Base-by-base conservation (phyloP, 2,797 vertebrate genomes). In the Pipistrellus pipistrellus region DNA sequence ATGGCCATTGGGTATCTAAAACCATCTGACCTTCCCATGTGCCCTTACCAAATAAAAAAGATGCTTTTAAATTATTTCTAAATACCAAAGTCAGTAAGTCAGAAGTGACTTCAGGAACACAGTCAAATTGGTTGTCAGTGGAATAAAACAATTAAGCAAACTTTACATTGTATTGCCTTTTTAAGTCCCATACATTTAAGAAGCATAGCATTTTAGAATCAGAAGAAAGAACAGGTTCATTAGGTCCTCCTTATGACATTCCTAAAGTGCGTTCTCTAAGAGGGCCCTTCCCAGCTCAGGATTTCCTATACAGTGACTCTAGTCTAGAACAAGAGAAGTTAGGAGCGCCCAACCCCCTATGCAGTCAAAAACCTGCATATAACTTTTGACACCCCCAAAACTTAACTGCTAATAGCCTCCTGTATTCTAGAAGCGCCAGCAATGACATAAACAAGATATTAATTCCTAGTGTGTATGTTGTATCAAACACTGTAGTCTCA, bases 121-220 rank as follows among this genome's bases (percentile, higher is more conserved):
- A 53, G 17, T 80, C 30, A 84, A 82, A 21, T 66, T 46, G 3
- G 85, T 30, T 92, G 64, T 76, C 44, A 72, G 11, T 17, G 53
- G 38, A 20, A 84, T 80, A 27, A 95, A 78, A 62, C 76, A 92
- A 69, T 62, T 84, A 55, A 77, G 21, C 20, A 53, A 85, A 57
- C 38, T 51, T 77, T 32, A 18, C 23, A 64, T 86, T 73, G 53
- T 27, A n/a, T 78, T 4, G 20, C 12, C 30, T 90, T 62, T 35
- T 75, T 46, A 51, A 93, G 20, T 35, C n/a, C n/a, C 46, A 7
- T 3, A 32, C 20, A 3, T 62, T 32, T 87, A 57, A 89, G 62
- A 82, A 59, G 48, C 38, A 71, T 21, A 86, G 32, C 53, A 20
- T 59, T 84, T 91, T 35, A 76, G 14, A 83, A 68, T 71, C 27